Conservation (phyloP, 1,140 invertebrate genomes). For the Branchinecta lynchi region DNA sequence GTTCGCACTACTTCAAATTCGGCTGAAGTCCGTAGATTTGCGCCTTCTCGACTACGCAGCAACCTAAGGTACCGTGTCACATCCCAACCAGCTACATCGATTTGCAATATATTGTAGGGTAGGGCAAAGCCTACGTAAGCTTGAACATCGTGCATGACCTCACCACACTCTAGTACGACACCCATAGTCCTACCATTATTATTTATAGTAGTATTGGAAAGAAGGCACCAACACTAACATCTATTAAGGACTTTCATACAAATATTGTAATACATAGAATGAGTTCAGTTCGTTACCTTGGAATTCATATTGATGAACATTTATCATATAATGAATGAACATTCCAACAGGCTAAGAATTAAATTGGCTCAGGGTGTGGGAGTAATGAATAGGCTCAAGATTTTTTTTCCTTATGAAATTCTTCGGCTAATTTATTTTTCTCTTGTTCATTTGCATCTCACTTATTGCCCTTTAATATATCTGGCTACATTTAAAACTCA, state of each 20-base stretch:
- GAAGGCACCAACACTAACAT: constrained; percentile 1
- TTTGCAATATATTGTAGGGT: constrained; percentile 95
- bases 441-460: no score
- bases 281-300: no score
- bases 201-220: constrained; percentile 59
- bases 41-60: constrained; percentile 89
- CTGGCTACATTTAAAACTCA: no score
- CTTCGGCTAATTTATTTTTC: constrained; percentile 65
- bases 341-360: no score
- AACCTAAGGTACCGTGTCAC: constrained; percentile 83
- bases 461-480: no score
- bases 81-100: constrained; percentile 94
- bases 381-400: no score
- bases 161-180: constrained; percentile 92
- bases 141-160: constrained; percentile 97
- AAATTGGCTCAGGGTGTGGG: no score
- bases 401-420: no score
- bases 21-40: constrained; percentile 87
- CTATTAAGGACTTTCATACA: constrained; percentile 13
- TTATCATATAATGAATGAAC: no score
- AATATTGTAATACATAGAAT: no score
- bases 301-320: no score
- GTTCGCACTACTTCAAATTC: constrained; percentile 96
- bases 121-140: constrained; percentile 99
- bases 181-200: constrained; percentile 83